A percentile compares a stretch with the other conserved stretches of the same genome.
These are phyloP conservation scores for Dipodomys merriami DNA, from an alignment of 2,113 vertebrate species.

Conservation along the genomic window DNA sequence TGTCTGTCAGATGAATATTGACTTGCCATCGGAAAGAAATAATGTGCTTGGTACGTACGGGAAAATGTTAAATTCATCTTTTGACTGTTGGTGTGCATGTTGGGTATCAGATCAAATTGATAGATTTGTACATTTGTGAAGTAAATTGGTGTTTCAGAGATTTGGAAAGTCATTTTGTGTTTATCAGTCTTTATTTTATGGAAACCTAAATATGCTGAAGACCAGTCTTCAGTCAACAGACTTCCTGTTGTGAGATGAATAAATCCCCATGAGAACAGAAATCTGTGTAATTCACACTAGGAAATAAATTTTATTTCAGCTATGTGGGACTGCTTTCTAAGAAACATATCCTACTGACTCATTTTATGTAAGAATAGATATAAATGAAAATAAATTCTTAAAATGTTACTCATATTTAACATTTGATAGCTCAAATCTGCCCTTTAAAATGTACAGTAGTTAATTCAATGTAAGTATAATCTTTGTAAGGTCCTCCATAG, in stretches of 20 bases:
- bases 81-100: conserved; percentile 41
- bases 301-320: conserved; percentile 38
- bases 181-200: conserved; percentile 62
- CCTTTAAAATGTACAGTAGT: background rate
- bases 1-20: conserved; percentile 43
- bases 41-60: conserved; percentile 37
- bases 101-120: conserved; percentile 29
- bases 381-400: background rate
- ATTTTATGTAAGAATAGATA: conserved; percentile 16
- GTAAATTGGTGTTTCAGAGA: conserved; percentile 29
- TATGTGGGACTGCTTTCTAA: conserved; percentile 14
- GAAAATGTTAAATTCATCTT: conserved; percentile 46
- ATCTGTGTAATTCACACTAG: conserved; percentile 27
- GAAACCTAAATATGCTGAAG: conserved; percentile 64
- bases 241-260: conserved; percentile 59
- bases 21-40: conserved; percentile 29
- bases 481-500: background rate
- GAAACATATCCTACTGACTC: background rate
- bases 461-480: background rate
- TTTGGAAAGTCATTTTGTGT: conserved; percentile 58
- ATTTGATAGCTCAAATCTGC: background rate
- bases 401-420: background rate
- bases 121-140: conserved; percentile 25
- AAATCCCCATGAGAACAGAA: conserved; percentile 59
- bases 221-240: conserved; percentile 67